Conservation (phyloP, 2,888 invertebrate species). For the Pseudanteris insignis region DNA sequence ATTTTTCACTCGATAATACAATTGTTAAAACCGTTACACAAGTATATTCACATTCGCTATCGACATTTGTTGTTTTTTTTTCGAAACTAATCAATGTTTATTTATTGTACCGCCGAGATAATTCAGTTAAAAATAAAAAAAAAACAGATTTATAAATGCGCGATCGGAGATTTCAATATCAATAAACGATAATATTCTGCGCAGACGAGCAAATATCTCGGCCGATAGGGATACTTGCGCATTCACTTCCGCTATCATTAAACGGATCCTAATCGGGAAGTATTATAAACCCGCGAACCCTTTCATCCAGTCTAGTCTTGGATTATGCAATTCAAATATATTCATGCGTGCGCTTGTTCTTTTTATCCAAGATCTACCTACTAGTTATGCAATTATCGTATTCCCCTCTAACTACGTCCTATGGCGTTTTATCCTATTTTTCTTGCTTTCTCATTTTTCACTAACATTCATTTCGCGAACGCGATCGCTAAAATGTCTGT, state of each 20-base stretch:
- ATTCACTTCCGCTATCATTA: slow-evolving; percentile 40
- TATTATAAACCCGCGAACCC: slow-evolving; percentile 24
- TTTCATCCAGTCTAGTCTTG: slow-evolving; percentile 28
- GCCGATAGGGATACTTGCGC: slow-evolving; percentile 12
- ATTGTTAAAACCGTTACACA: too few species aligned
- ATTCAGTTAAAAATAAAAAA: too few species aligned
- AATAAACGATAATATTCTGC: too few species aligned
- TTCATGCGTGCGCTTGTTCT: slow-evolving; percentile 25
- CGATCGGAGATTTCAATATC: too few species aligned
- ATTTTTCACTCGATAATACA: too few species aligned
- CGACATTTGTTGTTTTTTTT: too few species aligned
- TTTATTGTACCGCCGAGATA: too few species aligned
- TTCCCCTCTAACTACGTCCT: slow-evolving; percentile 11
- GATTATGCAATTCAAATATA: slow-evolving; percentile 39
- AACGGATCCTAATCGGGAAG: slow-evolving; percentile 38
- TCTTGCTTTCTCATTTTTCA: slow-evolving; percentile 16
- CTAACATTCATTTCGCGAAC: slow-evolving; percentile 7
- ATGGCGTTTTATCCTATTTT: slow-evolving; percentile 9
- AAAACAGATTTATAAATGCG: too few species aligned
- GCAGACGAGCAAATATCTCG: too few species aligned
- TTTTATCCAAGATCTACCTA: slow-evolving; percentile 18
- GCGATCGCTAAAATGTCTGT: slow-evolving; percentile 3
- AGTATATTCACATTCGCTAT: too few species aligned
- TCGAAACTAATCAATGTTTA: too few species aligned
- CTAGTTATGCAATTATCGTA: slow-evolving; percentile 34